A percentile compares a stretch with the other conserved stretches of the same genome.
Evolutionary conservation across 2,113 vertebrate species (phyloP).

Genomic region (Ptychochromis oligacanthus): DNA sequence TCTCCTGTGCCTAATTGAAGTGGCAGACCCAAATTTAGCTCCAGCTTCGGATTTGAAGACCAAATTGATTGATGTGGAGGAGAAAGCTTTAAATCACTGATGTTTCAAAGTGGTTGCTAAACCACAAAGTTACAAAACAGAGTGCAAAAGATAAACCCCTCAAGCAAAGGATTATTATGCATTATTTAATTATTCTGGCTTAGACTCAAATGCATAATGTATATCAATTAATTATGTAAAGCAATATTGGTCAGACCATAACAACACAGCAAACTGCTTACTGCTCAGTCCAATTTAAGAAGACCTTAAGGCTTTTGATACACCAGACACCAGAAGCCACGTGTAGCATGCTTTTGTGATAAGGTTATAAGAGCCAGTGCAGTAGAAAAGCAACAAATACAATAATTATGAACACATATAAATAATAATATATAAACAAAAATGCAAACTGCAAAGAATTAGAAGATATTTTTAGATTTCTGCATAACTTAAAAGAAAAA

Average conservation of each 20-base stretch:
- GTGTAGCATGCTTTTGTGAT: background rate
- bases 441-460: background rate
- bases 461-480: background rate
- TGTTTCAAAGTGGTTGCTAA: conserved; percentile 21
- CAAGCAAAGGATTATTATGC: background rate
- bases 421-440: background rate
- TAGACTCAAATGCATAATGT: background rate
- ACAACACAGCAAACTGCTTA: conserved; percentile 25
- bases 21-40: conserved; percentile 50
- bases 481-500: background rate
- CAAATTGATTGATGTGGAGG: conserved; percentile 39
- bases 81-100: conserved; percentile 40
- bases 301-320: background rate
- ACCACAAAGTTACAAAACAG: conserved; percentile 4
- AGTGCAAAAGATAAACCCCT: background rate
- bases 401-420: background rate
- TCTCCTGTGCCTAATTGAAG: conserved; percentile 38
- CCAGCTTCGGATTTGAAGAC: conserved; percentile 36
- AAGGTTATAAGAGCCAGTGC: background rate
- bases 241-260: conserved; percentile 18
- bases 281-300: conserved; percentile 11
- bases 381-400: background rate
- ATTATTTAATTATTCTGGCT: conserved; percentile 2
- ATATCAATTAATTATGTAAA: conserved; percentile 19
- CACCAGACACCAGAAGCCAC: conserved; percentile 9